Conservation (phyloP, 2,113 vertebrate genomes). For the Nematolebias whitei region DNA sequence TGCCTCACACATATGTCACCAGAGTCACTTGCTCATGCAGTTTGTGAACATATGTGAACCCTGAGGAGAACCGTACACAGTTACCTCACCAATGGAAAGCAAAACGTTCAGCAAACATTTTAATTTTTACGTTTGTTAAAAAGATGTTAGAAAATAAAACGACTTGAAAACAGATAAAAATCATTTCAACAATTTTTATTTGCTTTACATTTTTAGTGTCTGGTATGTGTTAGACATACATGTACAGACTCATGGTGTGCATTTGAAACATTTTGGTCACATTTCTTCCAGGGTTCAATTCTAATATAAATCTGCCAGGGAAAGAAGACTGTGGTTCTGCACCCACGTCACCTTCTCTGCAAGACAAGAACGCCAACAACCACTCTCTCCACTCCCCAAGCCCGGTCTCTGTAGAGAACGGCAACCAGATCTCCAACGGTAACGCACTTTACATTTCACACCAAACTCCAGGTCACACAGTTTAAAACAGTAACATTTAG, state of each 20-base stretch:
- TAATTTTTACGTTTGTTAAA: too few species aligned
- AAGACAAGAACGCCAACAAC: conserved; percentile 95
- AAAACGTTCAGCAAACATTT: too few species aligned
- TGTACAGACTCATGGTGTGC: background rate
- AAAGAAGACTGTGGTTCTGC: conserved; percentile 83
- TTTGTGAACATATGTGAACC: conserved; percentile 41
- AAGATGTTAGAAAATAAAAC: too few species aligned
- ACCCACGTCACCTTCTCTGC: conserved; percentile 79
- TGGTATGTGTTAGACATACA: background rate
- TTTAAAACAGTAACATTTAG: background rate
- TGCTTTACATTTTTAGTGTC: background rate
- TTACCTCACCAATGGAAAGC: conserved; percentile 23
- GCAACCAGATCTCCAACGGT: conserved; percentile 93
- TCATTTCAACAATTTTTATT: background rate
- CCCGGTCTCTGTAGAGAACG: conserved; percentile 87
- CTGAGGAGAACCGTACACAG: conserved; percentile 4
- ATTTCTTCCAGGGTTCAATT: conserved; percentile 84
- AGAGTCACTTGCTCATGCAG: conserved; percentile 37
- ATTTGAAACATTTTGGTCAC: conserved; percentile 19
- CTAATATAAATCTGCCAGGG: conserved; percentile 89
- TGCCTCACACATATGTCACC: conserved; percentile 25
- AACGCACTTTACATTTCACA: conserved; percentile 44
- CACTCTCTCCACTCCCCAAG: conserved; percentile 80
- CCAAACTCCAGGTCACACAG: background rate
- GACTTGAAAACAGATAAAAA: background rate